phyloP scores from a whole-genome alignment of 2,888 invertebrate genomes.

The Tenodera sinensis region DNA sequence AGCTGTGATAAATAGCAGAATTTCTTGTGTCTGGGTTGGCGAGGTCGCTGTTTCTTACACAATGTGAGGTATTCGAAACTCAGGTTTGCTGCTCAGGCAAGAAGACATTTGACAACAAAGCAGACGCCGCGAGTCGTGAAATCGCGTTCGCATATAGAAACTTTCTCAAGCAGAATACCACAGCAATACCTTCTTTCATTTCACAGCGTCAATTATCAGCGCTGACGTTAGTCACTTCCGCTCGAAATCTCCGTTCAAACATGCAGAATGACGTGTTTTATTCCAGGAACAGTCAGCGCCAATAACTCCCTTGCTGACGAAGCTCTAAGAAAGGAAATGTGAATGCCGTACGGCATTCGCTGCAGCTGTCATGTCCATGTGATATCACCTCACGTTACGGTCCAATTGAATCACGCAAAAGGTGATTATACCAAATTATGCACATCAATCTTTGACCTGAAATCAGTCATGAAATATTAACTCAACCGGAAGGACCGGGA shows the following conservation, averaged over 20 bases:
- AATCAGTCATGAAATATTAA: no score
- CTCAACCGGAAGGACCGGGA: no score
- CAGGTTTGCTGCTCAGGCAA: no score
- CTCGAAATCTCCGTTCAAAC: not conserved
- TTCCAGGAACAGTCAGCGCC: not conserved
- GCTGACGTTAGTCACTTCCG: not conserved
- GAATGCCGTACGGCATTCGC: not conserved
- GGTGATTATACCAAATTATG: no score
- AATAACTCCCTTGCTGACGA: not conserved
- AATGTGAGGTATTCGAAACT: no score
- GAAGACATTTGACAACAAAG: not conserved
- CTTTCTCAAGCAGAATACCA: not conserved
- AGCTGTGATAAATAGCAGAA: no score
- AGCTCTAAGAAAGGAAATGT: not conserved
- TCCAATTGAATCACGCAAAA: no score
- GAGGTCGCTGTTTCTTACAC: no score
- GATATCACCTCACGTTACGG: not conserved
- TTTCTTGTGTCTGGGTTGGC: no score
- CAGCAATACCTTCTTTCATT: not conserved
- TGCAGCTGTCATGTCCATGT: not conserved
- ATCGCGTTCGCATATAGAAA: not conserved
- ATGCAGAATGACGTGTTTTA: not conserved
- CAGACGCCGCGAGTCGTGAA: not conserved
- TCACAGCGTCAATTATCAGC: not conserved
- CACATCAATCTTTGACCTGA: no score